A percentile compares a stretch with the other conserved stretches of the same genome.
phyloP scores from a whole-genome alignment of 2,113 vertebrate genomes.

The Oreochromis niloticus region DNA sequence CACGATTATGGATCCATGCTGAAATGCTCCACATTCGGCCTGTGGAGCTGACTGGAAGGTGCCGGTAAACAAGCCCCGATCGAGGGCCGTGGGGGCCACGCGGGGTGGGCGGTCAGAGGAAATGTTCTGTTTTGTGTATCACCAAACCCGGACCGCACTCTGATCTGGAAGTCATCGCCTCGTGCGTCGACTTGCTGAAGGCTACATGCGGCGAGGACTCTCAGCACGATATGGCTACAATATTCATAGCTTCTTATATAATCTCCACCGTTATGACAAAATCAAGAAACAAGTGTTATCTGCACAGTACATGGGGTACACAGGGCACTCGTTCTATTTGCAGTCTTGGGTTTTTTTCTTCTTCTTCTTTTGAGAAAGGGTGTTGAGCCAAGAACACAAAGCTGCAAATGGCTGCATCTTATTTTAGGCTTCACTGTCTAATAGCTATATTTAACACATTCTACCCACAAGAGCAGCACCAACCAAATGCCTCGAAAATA shows the following conservation, averaged over 20 bases:
- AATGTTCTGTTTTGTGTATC: constrained; percentile 27
- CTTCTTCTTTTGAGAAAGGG: neutral
- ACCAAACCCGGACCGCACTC: constrained; percentile 3
- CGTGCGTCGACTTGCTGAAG: constrained; percentile 9
- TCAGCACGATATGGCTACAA: constrained; percentile 39
- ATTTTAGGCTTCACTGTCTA: constrained; percentile 31
- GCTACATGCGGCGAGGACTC: constrained; percentile 14
- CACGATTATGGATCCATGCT: constrained; percentile 48
- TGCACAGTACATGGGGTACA: neutral
- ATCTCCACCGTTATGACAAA: constrained; percentile 22
- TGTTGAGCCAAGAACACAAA: constrained; percentile 36
- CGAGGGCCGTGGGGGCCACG: neutral
- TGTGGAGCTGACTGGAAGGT: constrained; percentile 16
- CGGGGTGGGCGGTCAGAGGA: constrained; percentile 14
- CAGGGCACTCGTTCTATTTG: constrained; percentile 18
- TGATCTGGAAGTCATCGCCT: constrained; percentile 12
- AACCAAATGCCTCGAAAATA: neutral
- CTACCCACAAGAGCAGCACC: constrained; percentile 12
- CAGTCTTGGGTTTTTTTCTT: neutral
- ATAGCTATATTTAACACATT: constrained; percentile 41
- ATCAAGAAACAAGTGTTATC: constrained; percentile 38
- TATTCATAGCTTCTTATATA: constrained; percentile 48
- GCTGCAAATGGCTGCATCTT: constrained; percentile 28
- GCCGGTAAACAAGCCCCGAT: constrained; percentile 16
- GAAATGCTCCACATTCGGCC: constrained; percentile 21